A percentile compares a stretch with the other conserved stretches of the same genome.
These are phyloP conservation scores for Uloborus diversus DNA, from an alignment of 1,140 invertebrate species.

Conservation along the genomic window DNA sequence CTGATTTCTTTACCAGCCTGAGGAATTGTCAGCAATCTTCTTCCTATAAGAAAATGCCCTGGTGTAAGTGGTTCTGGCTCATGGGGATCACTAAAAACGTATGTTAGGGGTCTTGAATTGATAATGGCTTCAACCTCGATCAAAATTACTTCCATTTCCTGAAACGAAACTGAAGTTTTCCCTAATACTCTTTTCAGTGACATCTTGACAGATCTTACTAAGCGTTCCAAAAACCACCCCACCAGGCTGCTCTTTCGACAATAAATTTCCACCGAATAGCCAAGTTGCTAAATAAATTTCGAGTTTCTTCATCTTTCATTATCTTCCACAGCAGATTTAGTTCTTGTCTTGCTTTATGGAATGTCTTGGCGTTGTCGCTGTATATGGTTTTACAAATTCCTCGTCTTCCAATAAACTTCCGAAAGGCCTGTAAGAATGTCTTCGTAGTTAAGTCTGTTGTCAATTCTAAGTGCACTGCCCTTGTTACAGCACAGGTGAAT, in stretches of 20 bases:
- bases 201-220: neutral
- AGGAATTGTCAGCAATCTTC: neutral
- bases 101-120: neutral
- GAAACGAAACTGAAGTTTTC: neutral
- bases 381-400: slow-evolving; percentile 60
- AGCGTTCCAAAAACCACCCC: slow-evolving; percentile 6
- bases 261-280: slow-evolving; percentile 10
- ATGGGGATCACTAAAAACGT: neutral
- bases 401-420: slow-evolving; percentile 62
- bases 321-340: slow-evolving; percentile 3
- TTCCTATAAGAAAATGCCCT: neutral
- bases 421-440: slow-evolving; percentile 61
- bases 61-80: slow-evolving; percentile 6
- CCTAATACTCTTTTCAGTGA: neutral
- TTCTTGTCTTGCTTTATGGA: slow-evolving; percentile 61
- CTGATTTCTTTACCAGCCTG: no score
- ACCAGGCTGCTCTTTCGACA: neutral
- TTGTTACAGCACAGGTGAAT: slow-evolving; percentile 63
- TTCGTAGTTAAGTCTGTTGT: slow-evolving; percentile 61
- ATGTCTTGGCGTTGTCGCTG: slow-evolving; percentile 65
- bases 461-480: slow-evolving; percentile 64
- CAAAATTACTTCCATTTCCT: neutral
- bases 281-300: neutral
- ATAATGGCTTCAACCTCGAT: slow-evolving; percentile 5
- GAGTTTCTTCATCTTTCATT: no score